A percentile compares a stretch with the other conserved stretches of the same genome.
phyloP scores from a whole-genome alignment of 2,888 invertebrate species.

The Lithophane leautieri region DNA sequence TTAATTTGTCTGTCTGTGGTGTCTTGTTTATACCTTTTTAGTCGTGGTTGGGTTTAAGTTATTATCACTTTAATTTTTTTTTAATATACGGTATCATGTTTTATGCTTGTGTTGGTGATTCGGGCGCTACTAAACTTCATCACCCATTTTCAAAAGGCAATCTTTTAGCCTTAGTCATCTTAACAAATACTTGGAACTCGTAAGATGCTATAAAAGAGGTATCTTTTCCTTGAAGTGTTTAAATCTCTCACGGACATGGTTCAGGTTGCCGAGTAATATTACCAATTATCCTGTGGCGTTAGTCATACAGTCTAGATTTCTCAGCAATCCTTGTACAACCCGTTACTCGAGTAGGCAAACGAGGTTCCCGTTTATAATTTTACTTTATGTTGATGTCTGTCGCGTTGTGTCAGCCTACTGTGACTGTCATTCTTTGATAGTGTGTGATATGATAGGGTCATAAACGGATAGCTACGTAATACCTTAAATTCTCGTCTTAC shows the following conservation, averaged over 20 bases:
- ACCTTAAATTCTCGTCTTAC: no score
- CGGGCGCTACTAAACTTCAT: no score
- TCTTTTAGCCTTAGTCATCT: conserved; percentile 32
- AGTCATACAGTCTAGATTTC: conserved; percentile 23
- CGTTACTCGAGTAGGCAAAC: background rate
- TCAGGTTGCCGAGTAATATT: background rate
- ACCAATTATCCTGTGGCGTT: conserved; percentile 6
- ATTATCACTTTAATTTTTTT: no score
- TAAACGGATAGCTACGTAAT: no score
- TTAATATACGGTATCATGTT: background rate
- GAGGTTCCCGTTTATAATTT: background rate
- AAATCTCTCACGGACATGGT: conserved; percentile 24
- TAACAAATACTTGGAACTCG: conserved; percentile 34
- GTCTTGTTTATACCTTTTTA: no score
- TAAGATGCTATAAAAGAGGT: background rate
- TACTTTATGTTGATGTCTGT: background rate
- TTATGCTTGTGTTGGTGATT: no score
- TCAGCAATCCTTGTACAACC: background rate
- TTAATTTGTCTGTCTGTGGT: no score
- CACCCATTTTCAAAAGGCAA: conserved; percentile 22
- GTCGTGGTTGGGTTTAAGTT: no score
- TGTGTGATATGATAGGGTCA: no score
- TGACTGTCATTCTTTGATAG: no score
- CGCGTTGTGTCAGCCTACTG: no score
- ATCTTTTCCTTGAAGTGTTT: conserved; percentile 29